These are phyloP conservation scores for Lacerta bilineata DNA, from an alignment of 2,797 vertebrate genomes.

Conservation along the genomic window DNA sequence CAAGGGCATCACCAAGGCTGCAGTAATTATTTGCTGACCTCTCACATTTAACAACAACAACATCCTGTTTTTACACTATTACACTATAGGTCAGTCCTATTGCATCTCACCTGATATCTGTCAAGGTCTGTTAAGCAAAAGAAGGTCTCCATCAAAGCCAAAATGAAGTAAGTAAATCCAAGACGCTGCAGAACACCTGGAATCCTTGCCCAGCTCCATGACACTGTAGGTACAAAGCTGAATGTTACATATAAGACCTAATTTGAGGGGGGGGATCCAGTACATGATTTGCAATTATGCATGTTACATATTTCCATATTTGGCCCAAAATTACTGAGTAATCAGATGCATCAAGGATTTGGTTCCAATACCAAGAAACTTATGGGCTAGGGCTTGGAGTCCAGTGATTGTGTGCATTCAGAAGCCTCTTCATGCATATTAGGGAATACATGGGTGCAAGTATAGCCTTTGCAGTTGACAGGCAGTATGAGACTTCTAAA, in stretches of 20 bases:
- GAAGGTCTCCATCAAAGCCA: constrained; percentile 84
- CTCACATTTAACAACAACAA: too few relatives aligned
- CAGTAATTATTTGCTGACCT: too few relatives aligned
- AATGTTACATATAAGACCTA: neutral
- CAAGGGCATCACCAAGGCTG: too few relatives aligned
- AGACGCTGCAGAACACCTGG: constrained; percentile 87
- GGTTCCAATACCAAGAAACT: neutral
- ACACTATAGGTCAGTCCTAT: neutral
- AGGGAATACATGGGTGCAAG: neutral
- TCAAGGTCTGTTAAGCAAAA: constrained; percentile 77
- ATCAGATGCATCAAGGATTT: neutral
- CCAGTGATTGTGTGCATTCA: neutral
- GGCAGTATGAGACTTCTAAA: neutral
- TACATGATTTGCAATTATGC: neutral
- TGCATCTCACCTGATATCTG: constrained; percentile 71
- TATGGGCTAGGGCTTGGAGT: neutral
- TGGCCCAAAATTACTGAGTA: neutral
- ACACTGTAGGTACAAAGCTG: constrained; percentile 75
- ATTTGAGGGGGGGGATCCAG: neutral
- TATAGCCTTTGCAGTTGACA: too few relatives aligned
- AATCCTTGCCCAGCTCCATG: constrained; percentile 86
- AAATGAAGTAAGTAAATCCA: constrained; percentile 85
- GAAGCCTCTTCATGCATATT: neutral
- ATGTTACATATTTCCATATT: neutral
- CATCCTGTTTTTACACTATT: too few relatives aligned